Percentiles rank a stretch among this genome's conserved stretches.
Evolutionary conservation across 2,888 invertebrate species (phyloP).

Genomic region (Cosmorhoe ocellata): DNA sequence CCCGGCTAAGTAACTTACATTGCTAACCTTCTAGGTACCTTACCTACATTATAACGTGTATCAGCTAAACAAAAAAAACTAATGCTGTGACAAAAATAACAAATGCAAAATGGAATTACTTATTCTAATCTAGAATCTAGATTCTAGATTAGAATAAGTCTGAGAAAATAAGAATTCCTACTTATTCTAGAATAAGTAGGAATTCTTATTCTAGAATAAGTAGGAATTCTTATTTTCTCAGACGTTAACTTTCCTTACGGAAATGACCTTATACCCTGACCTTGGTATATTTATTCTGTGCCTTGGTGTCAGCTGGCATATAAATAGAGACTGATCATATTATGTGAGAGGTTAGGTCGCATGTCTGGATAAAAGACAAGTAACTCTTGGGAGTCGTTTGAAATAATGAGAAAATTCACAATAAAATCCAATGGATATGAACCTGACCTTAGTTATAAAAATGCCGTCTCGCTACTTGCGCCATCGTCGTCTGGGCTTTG

Average conservation of each 20-base stretch:
- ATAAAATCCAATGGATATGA: background rate
- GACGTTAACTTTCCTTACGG: constrained; percentile 7
- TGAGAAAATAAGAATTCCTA: constrained; percentile 6
- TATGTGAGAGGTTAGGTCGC: constrained; percentile 12
- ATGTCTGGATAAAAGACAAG: background rate
- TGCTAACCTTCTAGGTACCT: no score
- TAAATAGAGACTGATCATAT: constrained; percentile 17
- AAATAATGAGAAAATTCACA: constrained; percentile 1
- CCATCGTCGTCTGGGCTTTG: background rate
- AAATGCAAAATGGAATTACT: no score
- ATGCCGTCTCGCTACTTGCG: background rate
- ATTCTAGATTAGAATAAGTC: no score
- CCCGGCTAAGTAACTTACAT: no score
- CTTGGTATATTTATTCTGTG: no score
- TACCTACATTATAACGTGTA: no score
- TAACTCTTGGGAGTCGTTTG: background rate
- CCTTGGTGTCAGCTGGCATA: constrained; percentile 9
- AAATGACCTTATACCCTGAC: constrained; percentile 15
- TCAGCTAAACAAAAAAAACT: no score
- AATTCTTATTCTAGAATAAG: no score
- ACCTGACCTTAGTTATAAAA: constrained; percentile 2
- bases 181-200: no score
- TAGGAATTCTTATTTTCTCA: constrained; percentile 6
- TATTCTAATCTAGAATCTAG: no score
- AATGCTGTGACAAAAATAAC: no score